Evolutionary conservation across 2,113 vertebrate genomes (phyloP).

Genomic region (human): DNA sequence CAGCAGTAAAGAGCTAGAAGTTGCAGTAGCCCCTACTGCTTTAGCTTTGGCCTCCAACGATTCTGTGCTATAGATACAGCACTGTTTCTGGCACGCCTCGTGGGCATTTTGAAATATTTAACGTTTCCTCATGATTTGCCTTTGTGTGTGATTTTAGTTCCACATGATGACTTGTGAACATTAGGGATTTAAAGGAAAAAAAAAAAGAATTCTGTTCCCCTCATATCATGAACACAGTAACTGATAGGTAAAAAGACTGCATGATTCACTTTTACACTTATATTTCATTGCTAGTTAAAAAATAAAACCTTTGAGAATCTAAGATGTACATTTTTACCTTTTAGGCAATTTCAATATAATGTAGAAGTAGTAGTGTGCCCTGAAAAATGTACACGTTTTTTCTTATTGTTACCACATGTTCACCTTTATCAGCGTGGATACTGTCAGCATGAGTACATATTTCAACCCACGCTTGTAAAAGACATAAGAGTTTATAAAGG

Average conservation of each 20-base stretch:
- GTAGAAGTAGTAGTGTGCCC: conserved; percentile 21
- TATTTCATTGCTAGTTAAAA: conserved; percentile 73
- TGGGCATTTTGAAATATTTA: conserved; percentile 70
- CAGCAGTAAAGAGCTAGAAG: conserved; percentile 73
- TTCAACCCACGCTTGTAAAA: conserved; percentile 48
- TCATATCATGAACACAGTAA: conserved; percentile 40
- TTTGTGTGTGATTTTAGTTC: conserved; percentile 77
- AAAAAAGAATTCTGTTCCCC: not conserved
- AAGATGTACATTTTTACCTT: conserved; percentile 74
- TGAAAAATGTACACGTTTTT: conserved; percentile 47
- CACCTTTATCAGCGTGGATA: conserved; percentile 49
- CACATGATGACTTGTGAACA: conserved; percentile 67
- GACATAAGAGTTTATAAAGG: not conserved
- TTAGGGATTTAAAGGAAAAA: conserved; percentile 16
- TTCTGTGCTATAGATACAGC: conserved; percentile 67
- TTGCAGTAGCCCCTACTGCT: conserved; percentile 68
- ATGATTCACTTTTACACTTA: conserved; percentile 69
- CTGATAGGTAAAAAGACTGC: conserved; percentile 70
- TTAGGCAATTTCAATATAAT: conserved; percentile 59
- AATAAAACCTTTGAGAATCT: conserved; percentile 57
- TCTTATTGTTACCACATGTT: conserved; percentile 35
- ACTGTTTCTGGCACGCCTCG: conserved; percentile 63
- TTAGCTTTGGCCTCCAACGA: conserved; percentile 65
- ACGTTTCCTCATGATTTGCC: conserved; percentile 65
- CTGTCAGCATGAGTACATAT: conserved; percentile 62